Evolutionary conservation across 2,888 invertebrate genomes (phyloP).

Genomic region (Rhaphigaster nebulosa): DNA sequence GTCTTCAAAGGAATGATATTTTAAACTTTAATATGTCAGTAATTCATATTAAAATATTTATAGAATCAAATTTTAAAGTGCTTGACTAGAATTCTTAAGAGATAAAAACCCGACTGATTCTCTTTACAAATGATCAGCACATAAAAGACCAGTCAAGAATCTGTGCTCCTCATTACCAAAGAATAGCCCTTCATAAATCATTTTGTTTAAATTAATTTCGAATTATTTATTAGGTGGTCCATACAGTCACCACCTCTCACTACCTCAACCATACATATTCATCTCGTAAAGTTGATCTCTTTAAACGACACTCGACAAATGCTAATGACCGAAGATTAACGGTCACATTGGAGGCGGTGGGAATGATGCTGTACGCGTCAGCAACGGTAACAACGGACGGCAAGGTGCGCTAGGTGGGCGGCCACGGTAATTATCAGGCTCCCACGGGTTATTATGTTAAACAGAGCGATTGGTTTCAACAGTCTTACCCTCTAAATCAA

Average conservation of each 20-base stretch:
- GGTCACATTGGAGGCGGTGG: constrained; percentile 10
- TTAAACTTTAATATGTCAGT: no score
- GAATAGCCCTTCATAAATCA: constrained; percentile 40
- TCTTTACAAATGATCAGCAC: neutral
- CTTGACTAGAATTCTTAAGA: neutral
- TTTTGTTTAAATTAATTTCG: constrained; percentile 37
- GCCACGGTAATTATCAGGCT: constrained; percentile 45
- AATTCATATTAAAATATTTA: no score
- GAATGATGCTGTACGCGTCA: neutral
- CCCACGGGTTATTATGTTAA: constrained; percentile 54
- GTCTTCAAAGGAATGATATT: no score
- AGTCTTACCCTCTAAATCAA: neutral
- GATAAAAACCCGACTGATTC: neutral
- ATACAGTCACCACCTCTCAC: constrained; percentile 35
- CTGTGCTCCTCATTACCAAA: neutral
- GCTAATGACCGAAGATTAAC: constrained; percentile 13
- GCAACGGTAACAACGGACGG: neutral
- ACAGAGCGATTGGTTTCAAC: constrained; percentile 44
- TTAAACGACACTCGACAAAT: constrained; percentile 42
- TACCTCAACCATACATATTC: constrained; percentile 1
- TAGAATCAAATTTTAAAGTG: neutral
- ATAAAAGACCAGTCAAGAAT: neutral
- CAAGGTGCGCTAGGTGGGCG: constrained; percentile 37
- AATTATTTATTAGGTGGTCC: constrained; percentile 46
- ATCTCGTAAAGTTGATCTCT: constrained; percentile 20